Base-by-base conservation (phyloP, 2,888 invertebrate genomes). In the Ganaspis brasiliensis region DNA sequence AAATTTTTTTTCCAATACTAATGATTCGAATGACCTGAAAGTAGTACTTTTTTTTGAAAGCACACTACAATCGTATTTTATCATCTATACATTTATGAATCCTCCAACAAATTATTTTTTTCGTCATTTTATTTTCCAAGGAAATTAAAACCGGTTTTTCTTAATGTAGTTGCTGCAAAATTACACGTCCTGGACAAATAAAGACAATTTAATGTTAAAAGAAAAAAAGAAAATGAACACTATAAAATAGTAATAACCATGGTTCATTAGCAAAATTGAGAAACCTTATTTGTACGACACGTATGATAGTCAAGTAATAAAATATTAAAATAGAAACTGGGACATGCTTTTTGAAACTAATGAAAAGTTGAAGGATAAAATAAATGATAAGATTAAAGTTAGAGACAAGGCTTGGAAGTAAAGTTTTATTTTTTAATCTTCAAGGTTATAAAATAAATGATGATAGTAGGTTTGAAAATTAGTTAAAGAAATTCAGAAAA, bases 151-250 rank as follows among this genome's bases (percentile, higher is more conserved):
- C 24, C 24, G 40, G 40, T 63, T 63, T n/a, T 14, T 6, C 40
- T 63, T 63, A 21, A 37, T 40, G 40, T n/a, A 6, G 14, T 63
- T 63, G n/a, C 24, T 21, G 40, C 1, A 37, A 40, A 63, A 40
- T 63, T 40, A 14, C 24, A 21, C 21, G 14, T 61, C 61, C 16
- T 37, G 19, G 35, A 37, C 19, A 61, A 12, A 21, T 40, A 21
- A 40, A 63, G 63, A 63, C 12, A 40, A 63, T 21, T 63, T 2
- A 19, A 5, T 40, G 21, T 40, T 19, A 8, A 40, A 21, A n/a
- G 40, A 21, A 37, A 40, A 63, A 40, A 9, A 63, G 8, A 40
- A 16, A 3, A 37, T 19, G 2, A 19, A 19, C 37, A 4, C 35
- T 37, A n/a, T 1, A 52, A 16, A 63, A 63, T 12, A 10, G 21